Base-by-base conservation (phyloP, 2,113 vertebrate genomes). In the Aspiorhynchus laticeps region DNA sequence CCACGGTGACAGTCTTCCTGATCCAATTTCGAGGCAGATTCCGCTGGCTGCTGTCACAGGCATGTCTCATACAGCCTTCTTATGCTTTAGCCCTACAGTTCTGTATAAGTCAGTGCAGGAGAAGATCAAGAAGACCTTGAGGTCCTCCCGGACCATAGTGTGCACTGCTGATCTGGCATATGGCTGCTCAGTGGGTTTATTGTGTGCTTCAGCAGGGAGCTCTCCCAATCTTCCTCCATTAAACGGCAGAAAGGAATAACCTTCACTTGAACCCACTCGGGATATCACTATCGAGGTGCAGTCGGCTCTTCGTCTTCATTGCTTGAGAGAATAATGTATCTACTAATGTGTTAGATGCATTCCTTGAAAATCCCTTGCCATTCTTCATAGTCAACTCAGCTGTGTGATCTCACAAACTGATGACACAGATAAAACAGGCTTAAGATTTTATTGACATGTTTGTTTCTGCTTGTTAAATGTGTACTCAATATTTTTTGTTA, bases 61-160 rank as follows among this genome's bases (percentile, higher is more conserved):
- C 76, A 53, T 78, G 38, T 79, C 77, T 63, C 43, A 81, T 65
- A 24, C 43, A 79, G 28, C 80, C 83, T 61, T 28, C 86, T 82
- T 71, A 12, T 7, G 48, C 76, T 51, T 51, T 36, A 51, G 15
- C 26, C 21, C 78, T 17, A 56, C 69, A 59, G 41, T 78, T 71
- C 59, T 76, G 71, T 38, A 36, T 85, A 48, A 83, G 73, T 87
- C 53, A 19, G 28, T 83, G 77, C 83, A 83, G 53, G 83, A 86
- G 86, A 87, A 82, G 63, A 85, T 80, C 73, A 86, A 84, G 63
- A 80, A 88, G 89, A 81, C 90, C 90, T 89, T 90, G 88, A 76
- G 90, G 59, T 81, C 90, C 90, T 89, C 69, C 84, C 59, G 90
- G 90, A 87, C 90, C 86, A 71, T 65, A 76, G 67, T 69, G 84